Evolutionary conservation across 2,888 invertebrate species (phyloP).

Genomic region (Octodonta nipae): DNA sequence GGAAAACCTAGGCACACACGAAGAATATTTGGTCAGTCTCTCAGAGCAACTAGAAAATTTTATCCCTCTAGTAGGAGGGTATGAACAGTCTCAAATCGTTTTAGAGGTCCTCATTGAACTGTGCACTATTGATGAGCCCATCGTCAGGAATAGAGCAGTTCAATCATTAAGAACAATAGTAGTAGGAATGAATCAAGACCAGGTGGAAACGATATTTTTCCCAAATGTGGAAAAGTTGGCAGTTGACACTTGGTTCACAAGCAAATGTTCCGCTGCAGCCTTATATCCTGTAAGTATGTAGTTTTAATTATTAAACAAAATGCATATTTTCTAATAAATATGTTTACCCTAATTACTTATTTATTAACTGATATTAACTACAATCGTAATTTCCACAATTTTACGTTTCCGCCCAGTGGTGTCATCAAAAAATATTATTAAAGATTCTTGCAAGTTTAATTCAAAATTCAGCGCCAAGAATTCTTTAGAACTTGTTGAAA

Average conservation of each 20-base stretch:
- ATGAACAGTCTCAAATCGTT: slow-evolving; percentile 22
- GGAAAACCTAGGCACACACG: slow-evolving; percentile 24
- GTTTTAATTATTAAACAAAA: too few species aligned
- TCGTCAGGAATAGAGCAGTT: slow-evolving; percentile 25
- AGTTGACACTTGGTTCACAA: slow-evolving; percentile 25
- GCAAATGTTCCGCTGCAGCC: slow-evolving; percentile 24
- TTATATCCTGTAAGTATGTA: slow-evolving; percentile 23
- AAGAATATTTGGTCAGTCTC: slow-evolving; percentile 25
- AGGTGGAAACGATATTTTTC: slow-evolving; percentile 21
- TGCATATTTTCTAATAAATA: too few species aligned
- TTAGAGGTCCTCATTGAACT: slow-evolving; percentile 26
- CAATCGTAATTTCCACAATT: too few species aligned
- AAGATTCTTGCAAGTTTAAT: too few species aligned
- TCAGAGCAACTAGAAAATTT: slow-evolving; percentile 26
- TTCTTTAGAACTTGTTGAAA: too few species aligned
- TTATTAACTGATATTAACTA: too few species aligned
- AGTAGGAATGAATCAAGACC: slow-evolving; percentile 16
- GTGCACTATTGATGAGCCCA: slow-evolving; percentile 26
- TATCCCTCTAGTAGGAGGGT: slow-evolving; percentile 27
- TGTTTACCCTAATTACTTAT: slow-evolving; percentile 1
- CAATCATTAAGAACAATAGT: slow-evolving; percentile 23
- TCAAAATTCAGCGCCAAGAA: too few species aligned
- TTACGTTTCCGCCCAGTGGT: too few species aligned
- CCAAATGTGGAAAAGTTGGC: slow-evolving; percentile 22
- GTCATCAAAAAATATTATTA: too few species aligned